phyloP scores from a whole-genome alignment of 2,113 vertebrate species.

The Arizona elegans region DNA sequence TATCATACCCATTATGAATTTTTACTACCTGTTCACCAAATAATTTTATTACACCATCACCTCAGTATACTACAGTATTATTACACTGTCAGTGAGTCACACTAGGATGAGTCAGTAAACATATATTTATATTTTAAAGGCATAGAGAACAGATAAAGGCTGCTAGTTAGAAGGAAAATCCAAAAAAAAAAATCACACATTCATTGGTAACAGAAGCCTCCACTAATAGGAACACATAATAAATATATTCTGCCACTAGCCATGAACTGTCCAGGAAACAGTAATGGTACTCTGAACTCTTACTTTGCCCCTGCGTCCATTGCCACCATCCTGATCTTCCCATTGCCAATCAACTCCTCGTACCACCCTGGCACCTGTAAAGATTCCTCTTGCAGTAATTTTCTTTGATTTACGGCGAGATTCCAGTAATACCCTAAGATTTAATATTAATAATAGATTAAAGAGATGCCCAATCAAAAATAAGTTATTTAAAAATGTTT shows the following conservation, averaged over 20 bases:
- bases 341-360: slow-evolving; percentile 99
- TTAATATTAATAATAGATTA: slow-evolving; percentile 46
- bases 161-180: neutral
- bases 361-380: slow-evolving; percentile 93
- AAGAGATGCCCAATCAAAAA: neutral
- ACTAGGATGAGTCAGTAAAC: neutral
- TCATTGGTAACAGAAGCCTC: neutral
- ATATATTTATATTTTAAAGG: neutral
- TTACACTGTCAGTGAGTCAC: neutral
- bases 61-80: neutral
- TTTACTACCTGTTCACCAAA: neutral
- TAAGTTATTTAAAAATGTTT: neutral
- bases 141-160: neutral
- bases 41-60: neutral
- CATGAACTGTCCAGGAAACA: neutral
- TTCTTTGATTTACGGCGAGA: slow-evolving; percentile 99
- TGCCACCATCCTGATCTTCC: slow-evolving; percentile 99
- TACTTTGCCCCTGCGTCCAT: slow-evolving; percentile 98
- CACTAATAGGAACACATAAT: neutral
- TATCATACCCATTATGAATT: neutral
- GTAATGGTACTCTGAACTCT: neutral
- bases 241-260: neutral
- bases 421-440: slow-evolving; percentile 91
- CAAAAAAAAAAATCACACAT: neutral
- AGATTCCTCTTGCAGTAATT: slow-evolving; percentile 98